Base-by-base conservation (phyloP, 2,888 invertebrate species). In the Clitarchus hookeri region DNA sequence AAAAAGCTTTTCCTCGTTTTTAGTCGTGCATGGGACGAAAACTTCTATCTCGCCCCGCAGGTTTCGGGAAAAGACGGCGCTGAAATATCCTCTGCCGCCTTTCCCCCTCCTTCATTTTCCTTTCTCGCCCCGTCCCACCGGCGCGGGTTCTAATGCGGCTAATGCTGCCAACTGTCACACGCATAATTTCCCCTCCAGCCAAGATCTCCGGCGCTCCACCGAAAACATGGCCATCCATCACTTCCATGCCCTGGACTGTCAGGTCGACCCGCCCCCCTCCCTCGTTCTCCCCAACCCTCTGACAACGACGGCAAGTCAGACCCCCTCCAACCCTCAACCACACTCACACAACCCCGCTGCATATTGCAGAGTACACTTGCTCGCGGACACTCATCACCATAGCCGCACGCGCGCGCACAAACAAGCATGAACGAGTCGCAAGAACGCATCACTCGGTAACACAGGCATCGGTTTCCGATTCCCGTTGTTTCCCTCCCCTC, bases 1-100 rank as follows among this genome's bases (percentile, higher is more conserved):
- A 86, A 84, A 86, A 85, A 86, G 86, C 86, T 86, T 86, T 86
- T 86, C 86, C 83, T 86, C 44, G 86, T 86, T 86, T 85, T 83
- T 86, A 83, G 86, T 65, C 65, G 65, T n/a, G 65, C 65, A 19
- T n/a, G 65, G 65, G 65, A 65, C 65, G 65, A 23, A 65, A 65
- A 65, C 23, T 65, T 65, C 65, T n/a, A 11, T n/a, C 65, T 11
- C 65, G 11, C 65, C 65, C n/a, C 8, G 65, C n/a, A 48, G 65
- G 65, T 16, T 13, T 65, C 65, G 65, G 65, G 65, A 65, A 65
- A 65, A n/a, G 65, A n/a, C 8, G 65, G 65, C 65, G 65, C 23
- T 65, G 65, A 65, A 65, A 65, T 65, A 65, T 65, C 65, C n/a
- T 65, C 65, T 0, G n/a, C 65, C 8, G 65, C 65, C 65, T n/a